Conservation (phyloP, 2,113 vertebrate species). For the Petrocephalus microphthalmus region DNA sequence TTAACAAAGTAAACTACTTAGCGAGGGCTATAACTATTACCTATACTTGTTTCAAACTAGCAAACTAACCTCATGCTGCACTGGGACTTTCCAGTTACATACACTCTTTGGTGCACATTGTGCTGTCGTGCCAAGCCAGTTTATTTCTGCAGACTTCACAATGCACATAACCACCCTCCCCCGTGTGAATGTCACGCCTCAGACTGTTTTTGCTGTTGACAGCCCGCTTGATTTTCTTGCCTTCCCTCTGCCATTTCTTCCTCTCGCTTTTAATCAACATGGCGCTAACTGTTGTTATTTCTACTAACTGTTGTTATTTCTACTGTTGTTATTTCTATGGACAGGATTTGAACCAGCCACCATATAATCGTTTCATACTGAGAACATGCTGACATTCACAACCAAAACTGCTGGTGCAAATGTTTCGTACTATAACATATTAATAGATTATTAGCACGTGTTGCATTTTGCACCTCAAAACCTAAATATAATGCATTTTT, state of each 20-base stretch:
- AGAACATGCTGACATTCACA: not conserved
- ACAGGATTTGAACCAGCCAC: not conserved
- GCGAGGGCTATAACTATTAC: not conserved
- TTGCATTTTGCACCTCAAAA: too few relatives aligned
- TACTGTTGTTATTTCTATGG: too few relatives aligned
- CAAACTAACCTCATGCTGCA: not conserved
- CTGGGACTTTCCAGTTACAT: not conserved
- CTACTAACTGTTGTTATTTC: not conserved
- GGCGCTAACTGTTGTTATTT: not conserved
- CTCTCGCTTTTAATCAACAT: not conserved
- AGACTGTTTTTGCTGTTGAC: not conserved
- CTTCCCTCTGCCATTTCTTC: not conserved
- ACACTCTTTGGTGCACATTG: not conserved
- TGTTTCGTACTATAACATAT: not conserved
- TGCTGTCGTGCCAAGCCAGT: not conserved
- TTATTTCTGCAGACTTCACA: not conserved
- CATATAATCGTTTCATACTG: not conserved
- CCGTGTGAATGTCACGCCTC: not conserved
- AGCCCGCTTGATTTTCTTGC: not conserved
- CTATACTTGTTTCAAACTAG: not conserved
- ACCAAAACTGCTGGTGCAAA: not conserved
- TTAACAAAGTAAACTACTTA: not conserved
- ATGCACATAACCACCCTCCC: not conserved
- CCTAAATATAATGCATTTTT: too few relatives aligned
- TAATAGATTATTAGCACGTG: too few relatives aligned